These are phyloP conservation scores for Tyto alba DNA, from an alignment of 2,113 vertebrate genomes.

Conservation along the genomic window DNA sequence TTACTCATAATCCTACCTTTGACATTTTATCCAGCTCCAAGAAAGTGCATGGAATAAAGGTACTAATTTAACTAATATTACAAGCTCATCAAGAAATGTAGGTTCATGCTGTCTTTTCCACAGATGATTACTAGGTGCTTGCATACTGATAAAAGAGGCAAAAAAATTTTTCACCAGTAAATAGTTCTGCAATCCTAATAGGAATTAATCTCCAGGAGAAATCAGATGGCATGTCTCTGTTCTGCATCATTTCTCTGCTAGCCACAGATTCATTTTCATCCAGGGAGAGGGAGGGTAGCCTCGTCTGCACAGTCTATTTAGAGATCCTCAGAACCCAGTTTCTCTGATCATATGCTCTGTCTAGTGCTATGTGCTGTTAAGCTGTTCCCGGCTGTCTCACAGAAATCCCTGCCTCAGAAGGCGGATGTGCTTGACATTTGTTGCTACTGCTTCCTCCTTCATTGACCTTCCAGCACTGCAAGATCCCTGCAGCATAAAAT, in stretches of 20 bases:
- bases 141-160: not conserved
- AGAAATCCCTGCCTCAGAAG: not conserved
- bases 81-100: not conserved
- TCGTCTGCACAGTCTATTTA: not conserved
- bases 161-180: not conserved
- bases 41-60: not conserved
- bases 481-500: not conserved
- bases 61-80: not conserved
- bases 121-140: not conserved
- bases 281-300: not conserved
- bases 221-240: not conserved
- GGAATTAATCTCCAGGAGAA: not conserved
- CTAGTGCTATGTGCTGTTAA: not conserved
- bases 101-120: not conserved
- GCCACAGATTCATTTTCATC: not conserved
- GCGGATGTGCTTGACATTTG: not conserved
- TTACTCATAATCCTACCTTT: slow-evolving; percentile 7
- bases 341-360: not conserved
- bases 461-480: not conserved
- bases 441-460: not conserved
- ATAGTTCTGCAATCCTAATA: not conserved
- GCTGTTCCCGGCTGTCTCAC: not conserved
- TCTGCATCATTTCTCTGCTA: not conserved
- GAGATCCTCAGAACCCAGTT: not conserved
- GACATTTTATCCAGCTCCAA: slow-evolving; percentile 1